Base-by-base conservation (phyloP, 92 coral and sea anemone genomes). In the Virgularia gustaviana region DNA sequence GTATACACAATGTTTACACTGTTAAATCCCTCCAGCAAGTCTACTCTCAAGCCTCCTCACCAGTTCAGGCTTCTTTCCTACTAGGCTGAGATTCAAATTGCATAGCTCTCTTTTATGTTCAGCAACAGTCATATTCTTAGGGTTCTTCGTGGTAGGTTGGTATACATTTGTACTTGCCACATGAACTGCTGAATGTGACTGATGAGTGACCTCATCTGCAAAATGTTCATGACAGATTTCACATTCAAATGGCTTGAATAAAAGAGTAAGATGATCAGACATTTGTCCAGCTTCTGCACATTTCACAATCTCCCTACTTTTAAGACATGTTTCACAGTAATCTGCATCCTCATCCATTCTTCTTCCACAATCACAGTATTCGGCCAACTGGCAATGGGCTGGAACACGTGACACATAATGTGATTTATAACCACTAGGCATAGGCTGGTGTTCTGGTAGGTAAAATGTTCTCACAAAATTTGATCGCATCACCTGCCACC, bases 401-500 rank as follows among this genome's bases (percentile, higher is more conserved):
- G 85, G 83, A 30, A 39, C 35, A 43, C 80, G 31, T 32, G 81
- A 63, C 76, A 74, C 65, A 37, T 63, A 81, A 57, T 81, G 85
- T 36, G 85, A 64, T 33, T 37, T 65, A 9, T 39, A 65, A 4
- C 32, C 43, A 2, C 16, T 2, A 2, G 73, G 57, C 15, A 41
- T 13, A 35, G 56, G 66, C 20, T 73, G 35, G 31, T 55, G 66
- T 65, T 81, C 77, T 36, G 77, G 81, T 11, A 75, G 70, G 34
- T 81, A 81, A 13, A 81, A 32, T 6, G 19, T 36, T 63, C 76
- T 9, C 20, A 80, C 85, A 80, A n/a, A 80, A 23, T 80, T 80
- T 0, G 72, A 57, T 41, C 74, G 39, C 34, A 72, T 80, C 16
- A 72, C 75, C 31, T 80, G 85, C 80, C 85, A 72, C 85, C 85